These are phyloP conservation scores for Nasonia oneida DNA, from an alignment of 2,888 invertebrate species.

Conservation along the genomic window DNA sequence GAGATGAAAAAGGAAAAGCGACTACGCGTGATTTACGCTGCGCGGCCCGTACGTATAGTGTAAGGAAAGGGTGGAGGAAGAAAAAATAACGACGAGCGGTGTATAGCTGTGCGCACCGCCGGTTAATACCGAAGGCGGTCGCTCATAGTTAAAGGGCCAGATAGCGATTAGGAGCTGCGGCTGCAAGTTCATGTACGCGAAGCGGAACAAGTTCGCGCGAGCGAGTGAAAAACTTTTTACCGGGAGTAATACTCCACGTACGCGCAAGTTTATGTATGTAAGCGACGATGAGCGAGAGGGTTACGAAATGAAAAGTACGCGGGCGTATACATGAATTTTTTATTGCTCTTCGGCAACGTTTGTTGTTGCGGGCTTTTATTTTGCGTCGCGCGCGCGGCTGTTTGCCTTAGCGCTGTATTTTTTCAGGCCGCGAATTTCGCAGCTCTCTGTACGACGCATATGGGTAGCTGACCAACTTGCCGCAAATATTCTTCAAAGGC, in stretches of 20 bases:
- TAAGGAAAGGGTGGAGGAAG: not conserved
- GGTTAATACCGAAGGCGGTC: constrained; percentile 39
- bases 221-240: constrained; percentile 53
- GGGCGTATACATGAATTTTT: constrained; percentile 48
- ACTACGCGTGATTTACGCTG: constrained; percentile 43
- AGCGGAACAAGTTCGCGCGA: constrained; percentile 47
- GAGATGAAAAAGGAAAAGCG: not conserved
- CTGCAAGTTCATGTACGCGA: constrained; percentile 47
- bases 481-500: not conserved
- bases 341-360: constrained; percentile 45
- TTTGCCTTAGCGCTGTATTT: constrained; percentile 19
- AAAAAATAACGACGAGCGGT: not conserved
- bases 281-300: not conserved
- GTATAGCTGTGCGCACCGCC: not conserved
- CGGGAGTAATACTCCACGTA: constrained; percentile 1
- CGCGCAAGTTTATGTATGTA: not conserved
- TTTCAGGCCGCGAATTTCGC: not conserved
- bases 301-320: constrained; percentile 39
- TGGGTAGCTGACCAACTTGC: not conserved
- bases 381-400: constrained; percentile 2
- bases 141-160: constrained; percentile 31
- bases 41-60: not conserved
- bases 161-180: constrained; percentile 47
- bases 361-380: constrained; percentile 34
- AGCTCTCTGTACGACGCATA: not conserved